phyloP scores from a whole-genome alignment of 2,888 invertebrate genomes.

The Luffia ferchaultella region DNA sequence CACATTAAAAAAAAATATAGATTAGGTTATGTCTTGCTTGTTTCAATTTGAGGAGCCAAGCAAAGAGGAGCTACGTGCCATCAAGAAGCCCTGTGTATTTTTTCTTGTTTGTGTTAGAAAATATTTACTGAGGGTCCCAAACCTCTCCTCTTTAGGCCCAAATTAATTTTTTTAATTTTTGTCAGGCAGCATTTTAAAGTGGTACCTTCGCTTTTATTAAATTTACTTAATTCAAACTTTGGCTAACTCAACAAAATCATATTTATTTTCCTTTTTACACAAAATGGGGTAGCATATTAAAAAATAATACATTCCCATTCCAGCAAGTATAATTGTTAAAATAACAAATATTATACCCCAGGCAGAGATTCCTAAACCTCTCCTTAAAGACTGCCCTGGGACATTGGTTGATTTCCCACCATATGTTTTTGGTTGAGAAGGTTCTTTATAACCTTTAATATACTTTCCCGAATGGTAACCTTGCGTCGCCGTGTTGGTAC shows the following conservation, averaged over 20 bases:
- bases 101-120: too few relatives aligned
- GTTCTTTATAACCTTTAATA: background rate
- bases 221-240: too few relatives aligned
- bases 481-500: background rate
- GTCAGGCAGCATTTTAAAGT: too few relatives aligned
- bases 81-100: too few relatives aligned
- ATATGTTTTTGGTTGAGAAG: background rate
- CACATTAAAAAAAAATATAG: too few relatives aligned
- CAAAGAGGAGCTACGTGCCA: too few relatives aligned
- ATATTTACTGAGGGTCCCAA: too few relatives aligned
- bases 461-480: background rate
- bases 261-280: slow-evolving; percentile 63
- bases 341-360: slow-evolving; percentile 71
- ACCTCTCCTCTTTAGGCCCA: too few relatives aligned
- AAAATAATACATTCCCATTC: slow-evolving; percentile 68
- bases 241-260: slow-evolving; percentile 67
- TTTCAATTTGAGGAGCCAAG: too few relatives aligned
- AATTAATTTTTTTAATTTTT: too few relatives aligned
- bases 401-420: background rate
- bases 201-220: too few relatives aligned
- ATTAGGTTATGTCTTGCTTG: too few relatives aligned
- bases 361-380: slow-evolving; percentile 65
- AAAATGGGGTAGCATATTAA: slow-evolving; percentile 72
- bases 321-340: slow-evolving; percentile 52
- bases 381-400: slow-evolving; percentile 20